These are phyloP conservation scores for Pyrrhosoma nymphula DNA, from an alignment of 2,888 invertebrate genomes.

Conservation along the genomic window DNA sequence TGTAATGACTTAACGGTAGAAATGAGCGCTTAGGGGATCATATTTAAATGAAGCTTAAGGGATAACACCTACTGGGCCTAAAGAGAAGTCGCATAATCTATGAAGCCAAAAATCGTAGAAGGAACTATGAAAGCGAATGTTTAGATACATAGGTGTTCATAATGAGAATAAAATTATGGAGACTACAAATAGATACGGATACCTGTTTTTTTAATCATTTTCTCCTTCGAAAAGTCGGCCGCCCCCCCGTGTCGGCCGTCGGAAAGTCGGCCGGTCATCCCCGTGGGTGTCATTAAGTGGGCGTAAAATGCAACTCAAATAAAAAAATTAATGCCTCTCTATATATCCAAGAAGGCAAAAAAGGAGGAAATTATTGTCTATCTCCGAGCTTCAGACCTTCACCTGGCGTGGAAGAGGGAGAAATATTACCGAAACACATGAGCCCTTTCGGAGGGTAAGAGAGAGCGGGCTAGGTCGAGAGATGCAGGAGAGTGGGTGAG, in stretches of 20 bases:
- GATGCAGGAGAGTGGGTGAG: background rate
- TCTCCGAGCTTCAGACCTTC: background rate
- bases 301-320: background rate
- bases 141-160: background rate
- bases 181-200: background rate
- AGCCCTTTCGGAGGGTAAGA: background rate
- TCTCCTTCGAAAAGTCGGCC: background rate
- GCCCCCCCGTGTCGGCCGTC: too few species aligned
- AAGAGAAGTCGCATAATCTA: too few species aligned
- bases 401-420: conserved; percentile 44
- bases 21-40: too few species aligned
- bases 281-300: conserved; percentile 40
- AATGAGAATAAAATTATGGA: background rate
- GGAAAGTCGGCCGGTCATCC: background rate
- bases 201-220: background rate
- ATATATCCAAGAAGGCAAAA: background rate
- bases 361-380: conserved; percentile 31
- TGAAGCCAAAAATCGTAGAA: too few species aligned
- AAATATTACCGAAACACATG: conserved; percentile 47
- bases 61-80: too few species aligned
- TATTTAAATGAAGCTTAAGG: too few species aligned
- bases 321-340: background rate
- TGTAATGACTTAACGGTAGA: too few species aligned
- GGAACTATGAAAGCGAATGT: background rate
- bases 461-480: background rate